Evolutionary conservation across 2,888 invertebrate genomes (phyloP).

Genomic region (Thymelicus lineola): DNA sequence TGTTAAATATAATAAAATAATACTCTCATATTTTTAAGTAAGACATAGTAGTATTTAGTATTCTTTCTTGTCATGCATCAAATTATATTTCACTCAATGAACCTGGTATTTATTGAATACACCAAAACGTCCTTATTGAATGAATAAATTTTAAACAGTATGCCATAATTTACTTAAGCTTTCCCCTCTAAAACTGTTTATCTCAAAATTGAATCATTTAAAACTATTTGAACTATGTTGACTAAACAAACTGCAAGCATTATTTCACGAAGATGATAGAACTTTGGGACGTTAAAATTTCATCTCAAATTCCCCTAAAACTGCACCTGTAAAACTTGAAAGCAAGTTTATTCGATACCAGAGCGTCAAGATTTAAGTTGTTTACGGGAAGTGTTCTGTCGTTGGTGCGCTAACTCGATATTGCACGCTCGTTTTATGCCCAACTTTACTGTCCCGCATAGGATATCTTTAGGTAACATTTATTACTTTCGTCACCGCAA

Average conservation of each 20-base stretch:
- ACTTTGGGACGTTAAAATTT: conserved; percentile 28
- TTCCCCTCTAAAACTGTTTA: too few species aligned
- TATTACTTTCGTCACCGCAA: conserved; percentile 71
- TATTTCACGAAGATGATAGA: conserved; percentile 22
- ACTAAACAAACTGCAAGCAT: conserved; percentile 10
- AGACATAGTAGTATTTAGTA: too few species aligned
- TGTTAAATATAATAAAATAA: too few species aligned
- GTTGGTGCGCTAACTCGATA: conserved; percentile 79
- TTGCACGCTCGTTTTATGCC: conserved; percentile 79
- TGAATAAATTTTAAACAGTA: too few species aligned
- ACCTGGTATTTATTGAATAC: too few species aligned
- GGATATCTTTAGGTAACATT: conserved; percentile 58
- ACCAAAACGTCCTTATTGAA: too few species aligned
- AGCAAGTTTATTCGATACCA: conserved; percentile 46
- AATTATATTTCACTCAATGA: too few species aligned
- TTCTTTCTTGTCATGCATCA: too few species aligned
- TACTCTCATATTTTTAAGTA: too few species aligned
- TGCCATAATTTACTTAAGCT: too few species aligned
- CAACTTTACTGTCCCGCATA: conserved; percentile 67
- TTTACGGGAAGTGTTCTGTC: conserved; percentile 73
- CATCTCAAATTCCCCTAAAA: conserved; percentile 31
- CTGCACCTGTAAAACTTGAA: conserved; percentile 30
- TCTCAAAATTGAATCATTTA: too few species aligned
- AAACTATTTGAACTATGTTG: not conserved
- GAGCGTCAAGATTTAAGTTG: conserved; percentile 80